A percentile compares a stretch with the other conserved stretches of the same genome.
Conservation (phyloP, 92 coral and sea anemone genomes). For the Hydrozoanthus gracilis region DNA sequence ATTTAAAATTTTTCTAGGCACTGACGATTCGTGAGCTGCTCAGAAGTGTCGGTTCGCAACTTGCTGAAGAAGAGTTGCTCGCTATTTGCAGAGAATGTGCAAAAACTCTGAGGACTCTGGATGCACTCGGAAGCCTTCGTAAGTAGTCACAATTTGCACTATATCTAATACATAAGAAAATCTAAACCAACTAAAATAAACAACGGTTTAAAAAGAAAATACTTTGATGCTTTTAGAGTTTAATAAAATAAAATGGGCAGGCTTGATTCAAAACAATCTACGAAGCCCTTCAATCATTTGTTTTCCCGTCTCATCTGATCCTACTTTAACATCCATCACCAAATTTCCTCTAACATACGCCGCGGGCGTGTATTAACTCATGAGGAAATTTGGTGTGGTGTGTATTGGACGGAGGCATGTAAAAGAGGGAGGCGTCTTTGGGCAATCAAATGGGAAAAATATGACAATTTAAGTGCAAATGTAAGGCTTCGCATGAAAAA, state of each 20-base stretch:
- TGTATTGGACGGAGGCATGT: conserved; percentile 10
- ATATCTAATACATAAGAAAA: neutral
- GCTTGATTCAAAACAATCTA: neutral
- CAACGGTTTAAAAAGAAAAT: no score
- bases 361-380: neutral
- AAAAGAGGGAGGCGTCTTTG: conserved; percentile 10
- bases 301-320: neutral
- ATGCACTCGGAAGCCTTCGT: conserved; percentile 91
- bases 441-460: neutral
- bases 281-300: neutral
- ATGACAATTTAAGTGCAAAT: neutral
- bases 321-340: neutral
- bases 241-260: neutral
- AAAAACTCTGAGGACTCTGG: conserved; percentile 80
- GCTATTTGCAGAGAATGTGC: conserved; percentile 85
- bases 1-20: conserved; percentile 57
- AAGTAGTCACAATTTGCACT: conserved; percentile 60
- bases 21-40: conserved; percentile 68
- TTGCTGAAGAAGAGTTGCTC: conserved; percentile 71
- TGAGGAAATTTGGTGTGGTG: neutral
- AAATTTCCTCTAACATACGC: neutral
- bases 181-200: no score
- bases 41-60: conserved; percentile 57
- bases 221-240: no score
- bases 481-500: neutral